Base-by-base conservation (phyloP, 1,140 invertebrate genomes). In the Papilio polyxenes region DNA sequence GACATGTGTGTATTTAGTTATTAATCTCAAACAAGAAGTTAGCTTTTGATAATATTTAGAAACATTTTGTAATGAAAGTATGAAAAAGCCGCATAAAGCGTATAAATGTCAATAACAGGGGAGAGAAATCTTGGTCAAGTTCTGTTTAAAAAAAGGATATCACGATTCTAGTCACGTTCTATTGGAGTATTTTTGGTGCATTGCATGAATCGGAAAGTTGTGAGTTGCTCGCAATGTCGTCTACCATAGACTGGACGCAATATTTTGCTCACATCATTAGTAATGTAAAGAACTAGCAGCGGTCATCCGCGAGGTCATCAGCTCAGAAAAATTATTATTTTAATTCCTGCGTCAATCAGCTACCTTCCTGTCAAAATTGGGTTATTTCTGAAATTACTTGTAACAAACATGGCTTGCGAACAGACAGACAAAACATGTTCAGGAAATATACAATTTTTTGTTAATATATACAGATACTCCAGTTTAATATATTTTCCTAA, bases 121-220 rank as follows among this genome's bases (percentile, higher is more conserved):
- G 2, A 72, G 31, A 37, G 65, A 15, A 15, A 69, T 69, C 65
- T 69, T 69, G 65, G 65, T 72, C 65, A 69, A 37, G 11, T 37
- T 37, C 31, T 59, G 23, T 37, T 72, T 72, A 40, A 72, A 72
- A 72, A 72, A 72, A 40, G 65, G 31, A 72, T 17, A 72, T 72
- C 65, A 40, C 31, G 65, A 72, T 72, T 72, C 65, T 7, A 37
- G 65, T 72, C 65, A 72, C 65, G 65, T 72, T 72, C 65, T 72
- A 37, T 72, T 72, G 65, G 31, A 72, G 65, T 72, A 72, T 72
- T 72, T 72, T 72, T 72, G 65, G 65, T 72, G 65, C 65, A 72
- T 37, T 72, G 65, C 65, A 72, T 40, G 65, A 72, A 72, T 37
- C 65, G 65, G 65, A 72, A 7, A 72, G 23, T 17, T 72, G 23